Evolutionary conservation across 2,888 invertebrate genomes (phyloP).

Genomic region (Incurvaria masculella): DNA sequence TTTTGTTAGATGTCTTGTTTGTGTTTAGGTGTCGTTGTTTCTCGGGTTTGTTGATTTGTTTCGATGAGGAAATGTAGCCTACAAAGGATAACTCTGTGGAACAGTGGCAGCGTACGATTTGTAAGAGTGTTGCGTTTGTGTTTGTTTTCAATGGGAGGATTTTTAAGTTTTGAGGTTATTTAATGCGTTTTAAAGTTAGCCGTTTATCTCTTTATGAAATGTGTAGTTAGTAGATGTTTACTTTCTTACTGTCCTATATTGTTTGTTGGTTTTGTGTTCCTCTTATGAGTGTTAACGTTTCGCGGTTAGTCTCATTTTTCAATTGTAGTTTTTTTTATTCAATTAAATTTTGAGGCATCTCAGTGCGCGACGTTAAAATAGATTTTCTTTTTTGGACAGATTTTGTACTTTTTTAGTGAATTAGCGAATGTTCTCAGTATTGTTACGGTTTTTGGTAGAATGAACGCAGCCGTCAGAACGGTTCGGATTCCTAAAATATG

Average conservation of each 20-base stretch:
- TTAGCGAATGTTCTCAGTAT: slow-evolving; percentile 12
- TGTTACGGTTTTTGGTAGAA: slow-evolving; percentile 24
- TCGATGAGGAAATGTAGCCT: too few relatives aligned
- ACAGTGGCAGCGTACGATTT: not conserved
- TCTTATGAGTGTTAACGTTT: not conserved
- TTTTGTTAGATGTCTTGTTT: too few relatives aligned
- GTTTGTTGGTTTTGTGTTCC: not conserved
- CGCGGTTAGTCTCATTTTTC: not conserved
- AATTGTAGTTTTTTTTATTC: not conserved
- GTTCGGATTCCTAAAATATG: too few relatives aligned
- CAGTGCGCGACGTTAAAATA: not conserved
- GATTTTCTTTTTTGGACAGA: not conserved
- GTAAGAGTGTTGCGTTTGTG: not conserved
- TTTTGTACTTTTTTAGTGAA: slow-evolving; percentile 8
- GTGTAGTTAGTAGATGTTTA: not conserved
- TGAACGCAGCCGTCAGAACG: too few relatives aligned
- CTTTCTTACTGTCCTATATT: not conserved
- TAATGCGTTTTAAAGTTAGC: not conserved
- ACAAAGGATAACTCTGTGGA: not conserved
- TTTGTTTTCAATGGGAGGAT: not conserved
- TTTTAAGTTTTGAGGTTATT: not conserved
- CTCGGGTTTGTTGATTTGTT: too few relatives aligned
- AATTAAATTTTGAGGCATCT: not conserved
- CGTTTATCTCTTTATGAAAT: not conserved
- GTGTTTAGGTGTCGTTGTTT: too few relatives aligned